Evolutionary conservation across 2,888 invertebrate genomes (phyloP), one percentile per base, ranked within the genome.

Genomic region (Dysmachus trigonus): DNA sequence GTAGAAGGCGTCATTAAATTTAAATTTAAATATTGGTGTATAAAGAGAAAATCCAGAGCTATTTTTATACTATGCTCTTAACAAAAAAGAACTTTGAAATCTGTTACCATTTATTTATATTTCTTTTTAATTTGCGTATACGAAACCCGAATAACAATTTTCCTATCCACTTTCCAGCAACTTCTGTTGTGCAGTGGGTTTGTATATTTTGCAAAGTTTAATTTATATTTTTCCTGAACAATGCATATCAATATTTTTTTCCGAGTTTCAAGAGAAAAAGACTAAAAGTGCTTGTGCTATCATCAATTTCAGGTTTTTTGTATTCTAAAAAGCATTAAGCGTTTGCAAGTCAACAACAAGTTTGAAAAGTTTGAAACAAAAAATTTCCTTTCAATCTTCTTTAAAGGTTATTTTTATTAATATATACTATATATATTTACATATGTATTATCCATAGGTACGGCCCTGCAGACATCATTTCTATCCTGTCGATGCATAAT

Each of bases 401-500:
- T 18, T 62, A 62, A 18, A 62, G 22, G 62, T 62, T 62, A 62
- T 62, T 73, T 35, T 27, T 35, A n/a, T 27, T 73, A 30, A n/a
- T n/a, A n/a, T 47, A n/a, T 41, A 33, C 2, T 33, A 33, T 33
- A 33, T 33, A 6, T 33, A 6, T 6, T 5, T 33, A 47, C 7
- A 47, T 47, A 1, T 18, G 5, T n/a, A 18, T 86, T n/a, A n/a
- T n/a, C n/a, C n/a, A 62, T 83, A 94, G 94, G 94, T 73, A 90
- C 92, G 87, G 89, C 90, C 5, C 90, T 93, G n/a, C 90, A 91
- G 18, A 92, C 93, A 51, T 90, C 90, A 38, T 91, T 93, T 0
- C 91, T 92, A 30, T 93, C 95, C 0, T 92, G 94, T 1, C 93
- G 94, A 86, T 91, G 94, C 72, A 91, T 94, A 31, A 91, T 93